phyloP scores from a whole-genome alignment of 1,140 invertebrate species.

The Leptestheria dahalacensis region DNA sequence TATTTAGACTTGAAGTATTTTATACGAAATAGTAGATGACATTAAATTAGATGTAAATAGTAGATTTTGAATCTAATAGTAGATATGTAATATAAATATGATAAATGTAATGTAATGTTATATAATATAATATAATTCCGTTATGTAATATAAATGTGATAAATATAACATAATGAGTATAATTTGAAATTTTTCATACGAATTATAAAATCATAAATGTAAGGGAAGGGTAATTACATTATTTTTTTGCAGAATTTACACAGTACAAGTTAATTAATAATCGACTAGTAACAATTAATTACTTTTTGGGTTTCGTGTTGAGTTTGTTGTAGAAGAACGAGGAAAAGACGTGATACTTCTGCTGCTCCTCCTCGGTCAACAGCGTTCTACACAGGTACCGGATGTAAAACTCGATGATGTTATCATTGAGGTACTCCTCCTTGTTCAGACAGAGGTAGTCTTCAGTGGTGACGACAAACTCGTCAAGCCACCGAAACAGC shows the following conservation, averaged over 20 bases:
- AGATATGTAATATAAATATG: too few species aligned
- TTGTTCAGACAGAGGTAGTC: conserved; percentile 79
- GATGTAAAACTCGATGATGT: conserved; percentile 14
- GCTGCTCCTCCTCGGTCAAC: conserved; percentile 48
- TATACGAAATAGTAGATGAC: too few species aligned
- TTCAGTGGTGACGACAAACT: conserved; percentile 76
- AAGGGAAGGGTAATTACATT: too few species aligned
- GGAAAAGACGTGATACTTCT: conserved; percentile 82
- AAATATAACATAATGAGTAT: too few species aligned
- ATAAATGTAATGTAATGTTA: too few species aligned
- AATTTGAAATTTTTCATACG: too few species aligned
- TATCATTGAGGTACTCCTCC: conserved; percentile 89
- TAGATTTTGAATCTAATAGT: too few species aligned
- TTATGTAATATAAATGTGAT: too few species aligned
- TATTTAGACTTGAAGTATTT: too few species aligned
- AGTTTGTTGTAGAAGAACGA: conserved; percentile 93
- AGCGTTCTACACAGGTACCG: conserved; percentile 59
- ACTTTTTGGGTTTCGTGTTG: conserved; percentile 47
- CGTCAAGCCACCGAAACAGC: conserved; percentile 29
- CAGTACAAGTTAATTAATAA: background rate
- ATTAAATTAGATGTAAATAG: too few species aligned
- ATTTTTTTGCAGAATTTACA: background rate
- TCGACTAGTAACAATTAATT: background rate
- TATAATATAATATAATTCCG: too few species aligned
- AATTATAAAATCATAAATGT: too few species aligned